Conservation (phyloP, 2,113 vertebrate genomes). For the Entomyzon cyanotis region DNA sequence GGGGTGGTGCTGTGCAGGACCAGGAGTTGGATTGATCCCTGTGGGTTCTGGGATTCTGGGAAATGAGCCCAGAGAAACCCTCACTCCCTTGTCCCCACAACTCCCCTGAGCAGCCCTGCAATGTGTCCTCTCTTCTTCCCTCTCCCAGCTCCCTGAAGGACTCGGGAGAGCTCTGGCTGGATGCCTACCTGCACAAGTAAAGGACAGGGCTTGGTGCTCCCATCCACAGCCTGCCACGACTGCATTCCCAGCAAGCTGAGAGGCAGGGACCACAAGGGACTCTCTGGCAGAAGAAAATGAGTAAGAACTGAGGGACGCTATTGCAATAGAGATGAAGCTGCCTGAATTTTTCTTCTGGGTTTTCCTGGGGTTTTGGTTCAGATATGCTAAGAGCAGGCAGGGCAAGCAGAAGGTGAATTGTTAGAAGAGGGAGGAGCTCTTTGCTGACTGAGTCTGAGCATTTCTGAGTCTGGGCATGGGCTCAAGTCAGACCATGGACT, state of each 20-base stretch:
- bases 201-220: neutral
- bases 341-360: neutral
- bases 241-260: neutral
- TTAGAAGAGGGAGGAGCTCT: neutral
- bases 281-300: neutral
- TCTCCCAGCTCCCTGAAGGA: constrained; percentile 75
- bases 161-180: constrained; percentile 80
- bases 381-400: neutral
- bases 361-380: neutral
- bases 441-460: neutral
- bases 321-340: neutral
- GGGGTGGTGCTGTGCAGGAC: neutral
- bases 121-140: neutral
- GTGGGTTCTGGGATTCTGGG: neutral
- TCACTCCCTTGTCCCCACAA: neutral
- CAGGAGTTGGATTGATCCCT: neutral
- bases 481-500: neutral
- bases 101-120: neutral
- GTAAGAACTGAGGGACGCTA: neutral
- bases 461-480: neutral
- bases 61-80: neutral
- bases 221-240: neutral
- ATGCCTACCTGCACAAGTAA: constrained; percentile 81
- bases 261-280: neutral
- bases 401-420: neutral